These are phyloP conservation scores for Scaptomyza caliginosa DNA, from an alignment of 2,888 invertebrate genomes.

Conservation along the genomic window DNA sequence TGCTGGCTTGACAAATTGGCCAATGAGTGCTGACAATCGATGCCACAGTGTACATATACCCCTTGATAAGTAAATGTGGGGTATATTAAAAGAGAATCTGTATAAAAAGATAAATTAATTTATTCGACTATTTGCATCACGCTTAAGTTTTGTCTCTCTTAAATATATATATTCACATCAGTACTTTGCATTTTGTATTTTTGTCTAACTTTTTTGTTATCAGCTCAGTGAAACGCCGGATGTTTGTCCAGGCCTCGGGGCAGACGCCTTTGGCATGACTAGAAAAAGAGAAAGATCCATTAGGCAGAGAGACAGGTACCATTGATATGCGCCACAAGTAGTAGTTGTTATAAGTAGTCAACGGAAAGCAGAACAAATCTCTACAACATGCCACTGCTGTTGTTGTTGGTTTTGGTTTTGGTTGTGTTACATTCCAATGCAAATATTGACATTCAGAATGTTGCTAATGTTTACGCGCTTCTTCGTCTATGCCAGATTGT, in stretches of 20 bases:
- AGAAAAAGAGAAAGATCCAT: conserved; percentile 13
- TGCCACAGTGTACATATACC: conserved; percentile 22
- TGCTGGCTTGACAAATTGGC: conserved; percentile 57
- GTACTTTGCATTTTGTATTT: conserved; percentile 29
- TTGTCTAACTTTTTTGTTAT: conserved; percentile 46
- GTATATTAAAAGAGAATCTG: no score
- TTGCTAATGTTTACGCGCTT: conserved; percentile 58
- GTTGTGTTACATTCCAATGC: conserved; percentile 56
- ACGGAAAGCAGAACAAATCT: conserved; percentile 36
- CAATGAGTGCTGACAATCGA: conserved; percentile 59
- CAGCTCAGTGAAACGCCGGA: conserved; percentile 48
- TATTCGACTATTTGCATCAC: no score
- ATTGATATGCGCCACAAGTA: conserved; percentile 55
- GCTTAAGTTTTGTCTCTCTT: not conserved
- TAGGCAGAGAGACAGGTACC: conserved; percentile 41
- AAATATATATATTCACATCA: not conserved
- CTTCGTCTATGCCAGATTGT: conserved; percentile 42
- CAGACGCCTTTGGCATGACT: conserved; percentile 28
- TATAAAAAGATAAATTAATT: no score
- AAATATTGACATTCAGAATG: conserved; percentile 68
- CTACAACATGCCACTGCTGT: conserved; percentile 17
- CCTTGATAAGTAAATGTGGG: not conserved
- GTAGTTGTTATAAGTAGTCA: conserved; percentile 40
- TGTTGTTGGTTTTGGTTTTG: conserved; percentile 23
- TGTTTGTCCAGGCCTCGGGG: conserved; percentile 45